Conservation (phyloP, 1,140 invertebrate genomes). For the Trinorchestia longiramus region DNA sequence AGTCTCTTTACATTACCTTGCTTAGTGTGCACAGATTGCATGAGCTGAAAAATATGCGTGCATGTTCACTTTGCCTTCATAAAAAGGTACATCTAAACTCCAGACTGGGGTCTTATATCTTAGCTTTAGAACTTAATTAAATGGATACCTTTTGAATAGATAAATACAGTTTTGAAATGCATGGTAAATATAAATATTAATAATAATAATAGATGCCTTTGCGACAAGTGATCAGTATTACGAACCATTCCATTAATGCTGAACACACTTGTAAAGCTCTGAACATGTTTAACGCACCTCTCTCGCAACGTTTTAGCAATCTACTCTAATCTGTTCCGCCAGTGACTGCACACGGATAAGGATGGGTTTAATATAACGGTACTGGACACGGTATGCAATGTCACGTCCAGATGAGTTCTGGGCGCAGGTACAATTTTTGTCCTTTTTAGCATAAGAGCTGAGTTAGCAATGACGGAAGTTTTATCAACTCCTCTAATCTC, state of each 20-base stretch:
- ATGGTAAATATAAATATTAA: background rate
- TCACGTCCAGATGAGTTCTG: background rate
- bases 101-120: background rate
- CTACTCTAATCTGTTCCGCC: background rate
- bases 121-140: background rate
- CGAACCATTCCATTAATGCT: background rate
- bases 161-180: background rate
- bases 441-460: background rate
- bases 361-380: background rate
- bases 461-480: background rate
- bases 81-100: background rate
- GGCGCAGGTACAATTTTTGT: background rate
- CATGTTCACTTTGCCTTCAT: too few species aligned
- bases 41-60: too few species aligned
- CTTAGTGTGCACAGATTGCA: too few species aligned
- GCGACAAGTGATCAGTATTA: background rate
- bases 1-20: too few species aligned
- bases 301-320: background rate
- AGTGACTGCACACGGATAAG: background rate
- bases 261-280: background rate
- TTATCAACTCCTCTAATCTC: background rate
- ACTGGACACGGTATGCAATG: background rate
- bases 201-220: background rate
- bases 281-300: background rate
- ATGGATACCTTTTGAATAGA: background rate